Evolutionary conservation across 2,113 vertebrate genomes (phyloP).

Genomic region (Laterallus jamaicensis): DNA sequence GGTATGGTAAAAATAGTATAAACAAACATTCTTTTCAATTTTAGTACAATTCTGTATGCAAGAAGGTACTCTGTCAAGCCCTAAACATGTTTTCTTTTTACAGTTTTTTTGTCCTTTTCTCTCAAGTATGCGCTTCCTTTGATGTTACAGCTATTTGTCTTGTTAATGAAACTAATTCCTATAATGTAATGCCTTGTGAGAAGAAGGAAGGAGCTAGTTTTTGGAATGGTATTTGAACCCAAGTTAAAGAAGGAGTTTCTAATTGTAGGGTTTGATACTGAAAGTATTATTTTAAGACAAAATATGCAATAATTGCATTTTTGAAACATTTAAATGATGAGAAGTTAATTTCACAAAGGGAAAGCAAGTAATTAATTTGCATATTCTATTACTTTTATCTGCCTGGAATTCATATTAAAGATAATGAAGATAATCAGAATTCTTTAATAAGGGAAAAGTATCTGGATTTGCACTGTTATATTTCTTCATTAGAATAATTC

Average conservation of each 20-base stretch:
- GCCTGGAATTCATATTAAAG: background rate
- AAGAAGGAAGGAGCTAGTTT: background rate
- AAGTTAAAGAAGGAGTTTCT: background rate
- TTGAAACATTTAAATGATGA: background rate
- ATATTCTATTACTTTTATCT: background rate
- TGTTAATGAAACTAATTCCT: background rate
- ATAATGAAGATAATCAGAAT: background rate
- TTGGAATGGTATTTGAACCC: background rate
- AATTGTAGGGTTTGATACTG: background rate
- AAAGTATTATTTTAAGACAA: background rate
- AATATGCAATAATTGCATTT: background rate
- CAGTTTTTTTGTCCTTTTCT: background rate
- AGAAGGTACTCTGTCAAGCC: background rate
- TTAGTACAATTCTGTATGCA: background rate
- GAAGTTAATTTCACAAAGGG: background rate
- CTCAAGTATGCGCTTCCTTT: background rate
- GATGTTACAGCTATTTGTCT: background rate
- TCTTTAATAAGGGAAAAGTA: background rate
- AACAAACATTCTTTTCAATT: background rate
- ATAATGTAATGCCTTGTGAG: background rate
- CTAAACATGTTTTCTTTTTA: background rate
- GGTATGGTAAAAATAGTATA: background rate
- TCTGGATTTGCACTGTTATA: background rate
- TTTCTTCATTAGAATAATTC: background rate
- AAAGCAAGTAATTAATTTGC: background rate